These are phyloP conservation scores for Epinotia nisella DNA, from an alignment of 2,888 invertebrate genomes.

Conservation along the genomic window DNA sequence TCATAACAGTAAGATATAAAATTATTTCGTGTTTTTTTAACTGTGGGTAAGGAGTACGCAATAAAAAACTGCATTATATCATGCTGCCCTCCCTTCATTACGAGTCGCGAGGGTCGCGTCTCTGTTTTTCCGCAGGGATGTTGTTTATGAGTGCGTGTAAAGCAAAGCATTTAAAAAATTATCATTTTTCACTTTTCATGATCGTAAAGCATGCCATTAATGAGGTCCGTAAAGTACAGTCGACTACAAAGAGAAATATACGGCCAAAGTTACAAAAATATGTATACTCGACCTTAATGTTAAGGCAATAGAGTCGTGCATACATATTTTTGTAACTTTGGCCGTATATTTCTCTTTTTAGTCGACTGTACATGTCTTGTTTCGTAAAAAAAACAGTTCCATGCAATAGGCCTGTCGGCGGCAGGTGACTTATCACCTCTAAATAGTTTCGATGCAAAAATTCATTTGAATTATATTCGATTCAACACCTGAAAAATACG, in stretches of 20 bases:
- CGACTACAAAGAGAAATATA: no score
- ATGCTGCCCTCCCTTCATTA: slow-evolving; percentile 81
- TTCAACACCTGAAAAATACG: no score
- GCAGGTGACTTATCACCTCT: no score
- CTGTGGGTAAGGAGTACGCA: slow-evolving; percentile 82
- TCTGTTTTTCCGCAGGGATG: slow-evolving; percentile 56
- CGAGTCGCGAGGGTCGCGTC: slow-evolving; percentile 71
- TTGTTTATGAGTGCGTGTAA: slow-evolving; percentile 46
- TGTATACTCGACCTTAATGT: no score
- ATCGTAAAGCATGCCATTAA: background rate
- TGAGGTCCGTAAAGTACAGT: background rate
- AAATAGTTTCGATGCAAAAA: no score
- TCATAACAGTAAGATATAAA: slow-evolving; percentile 36
- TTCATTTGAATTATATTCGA: no score
- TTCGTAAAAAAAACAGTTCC: background rate
- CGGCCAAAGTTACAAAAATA: no score
- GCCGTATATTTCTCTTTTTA: no score
- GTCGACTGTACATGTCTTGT: no score
- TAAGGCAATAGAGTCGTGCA: no score
- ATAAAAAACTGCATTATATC: slow-evolving; percentile 85
- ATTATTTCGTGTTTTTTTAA: slow-evolving; percentile 68
- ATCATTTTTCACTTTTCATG: slow-evolving; percentile 21
- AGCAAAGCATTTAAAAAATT: slow-evolving; percentile 25
- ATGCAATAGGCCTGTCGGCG: no score
- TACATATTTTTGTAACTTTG: no score